A percentile compares a stretch with the other conserved stretches of the same genome.
phyloP scores from a whole-genome alignment of 1,140 invertebrate species.

The Chrysomallon squamiferum region DNA sequence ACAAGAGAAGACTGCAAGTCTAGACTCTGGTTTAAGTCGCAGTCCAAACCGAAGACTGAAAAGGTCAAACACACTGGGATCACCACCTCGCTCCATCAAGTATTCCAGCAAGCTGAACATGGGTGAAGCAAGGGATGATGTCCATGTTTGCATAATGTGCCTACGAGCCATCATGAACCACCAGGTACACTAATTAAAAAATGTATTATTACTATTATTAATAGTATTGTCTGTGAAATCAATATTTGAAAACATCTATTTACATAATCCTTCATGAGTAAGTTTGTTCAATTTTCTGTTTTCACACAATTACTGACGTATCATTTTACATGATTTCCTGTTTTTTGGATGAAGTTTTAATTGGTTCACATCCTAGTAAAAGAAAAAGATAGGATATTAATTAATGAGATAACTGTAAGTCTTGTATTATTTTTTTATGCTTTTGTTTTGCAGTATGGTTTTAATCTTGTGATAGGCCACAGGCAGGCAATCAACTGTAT shows the following conservation, averaged over 20 bases:
- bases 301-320: too few relatives aligned
- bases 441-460: constrained; percentile 83
- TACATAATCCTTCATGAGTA: too few relatives aligned
- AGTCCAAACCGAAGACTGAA: constrained; percentile 46
- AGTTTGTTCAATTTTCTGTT: too few relatives aligned
- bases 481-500: constrained; percentile 98
- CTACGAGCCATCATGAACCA: constrained; percentile 99
- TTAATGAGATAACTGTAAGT: too few relatives aligned
- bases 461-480: constrained; percentile 98
- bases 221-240: too few relatives aligned
- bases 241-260: too few relatives aligned
- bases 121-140: constrained; percentile 97
- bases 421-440: too few relatives aligned
- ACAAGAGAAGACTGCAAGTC: constrained; percentile 54
- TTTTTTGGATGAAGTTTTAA: too few relatives aligned
- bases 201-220: too few relatives aligned
- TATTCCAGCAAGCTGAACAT: constrained; percentile 77
- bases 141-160: constrained; percentile 99
- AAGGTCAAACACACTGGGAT: constrained; percentile 54
- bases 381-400: too few relatives aligned
- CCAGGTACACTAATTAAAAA: constrained; percentile 75
- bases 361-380: too few relatives aligned
- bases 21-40: constrained; percentile 48
- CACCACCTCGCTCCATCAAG: constrained; percentile 31
- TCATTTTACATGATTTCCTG: too few relatives aligned